These are phyloP conservation scores for Metopolophium dirhodum DNA, from an alignment of 1,140 invertebrate genomes.

Conservation along the genomic window DNA sequence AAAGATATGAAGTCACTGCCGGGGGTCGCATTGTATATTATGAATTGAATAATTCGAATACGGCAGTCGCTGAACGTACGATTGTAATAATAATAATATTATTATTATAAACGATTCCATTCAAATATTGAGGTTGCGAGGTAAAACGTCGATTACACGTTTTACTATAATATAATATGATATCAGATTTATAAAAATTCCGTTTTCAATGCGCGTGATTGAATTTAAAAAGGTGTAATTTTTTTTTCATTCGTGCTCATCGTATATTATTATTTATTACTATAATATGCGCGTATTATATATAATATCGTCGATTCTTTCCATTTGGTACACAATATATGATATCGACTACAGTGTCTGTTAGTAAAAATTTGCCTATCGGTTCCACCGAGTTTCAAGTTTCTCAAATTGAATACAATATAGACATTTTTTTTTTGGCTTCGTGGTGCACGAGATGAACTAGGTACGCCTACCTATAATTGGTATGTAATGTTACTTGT, in stretches of 20 bases:
- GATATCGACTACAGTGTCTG: no score
- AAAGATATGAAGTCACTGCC: neutral
- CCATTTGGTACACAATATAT: neutral
- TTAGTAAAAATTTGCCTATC: no score
- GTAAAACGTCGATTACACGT: neutral
- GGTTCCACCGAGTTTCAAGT: neutral
- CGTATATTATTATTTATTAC: neutral
- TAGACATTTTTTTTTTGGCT: no score
- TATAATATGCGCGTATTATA: neutral
- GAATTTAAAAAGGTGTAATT: neutral
- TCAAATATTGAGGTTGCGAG: neutral
- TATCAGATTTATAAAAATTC: neutral
- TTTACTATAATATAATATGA: no score
- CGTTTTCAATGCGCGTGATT: neutral
- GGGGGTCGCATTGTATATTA: neutral
- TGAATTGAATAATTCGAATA: neutral
- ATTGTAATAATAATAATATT: neutral
- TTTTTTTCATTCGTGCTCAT: neutral
- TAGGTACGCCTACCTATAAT: no score
- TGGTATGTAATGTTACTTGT: no score
- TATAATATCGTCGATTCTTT: neutral
- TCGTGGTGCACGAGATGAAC: no score
- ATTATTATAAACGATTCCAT: neutral
- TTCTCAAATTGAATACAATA: no score
- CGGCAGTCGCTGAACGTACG: neutral